A percentile compares a stretch with the other conserved stretches of the same genome.
Conservation (phyloP, 2,797 vertebrate species). For the Jordanella pulchra region DNA sequence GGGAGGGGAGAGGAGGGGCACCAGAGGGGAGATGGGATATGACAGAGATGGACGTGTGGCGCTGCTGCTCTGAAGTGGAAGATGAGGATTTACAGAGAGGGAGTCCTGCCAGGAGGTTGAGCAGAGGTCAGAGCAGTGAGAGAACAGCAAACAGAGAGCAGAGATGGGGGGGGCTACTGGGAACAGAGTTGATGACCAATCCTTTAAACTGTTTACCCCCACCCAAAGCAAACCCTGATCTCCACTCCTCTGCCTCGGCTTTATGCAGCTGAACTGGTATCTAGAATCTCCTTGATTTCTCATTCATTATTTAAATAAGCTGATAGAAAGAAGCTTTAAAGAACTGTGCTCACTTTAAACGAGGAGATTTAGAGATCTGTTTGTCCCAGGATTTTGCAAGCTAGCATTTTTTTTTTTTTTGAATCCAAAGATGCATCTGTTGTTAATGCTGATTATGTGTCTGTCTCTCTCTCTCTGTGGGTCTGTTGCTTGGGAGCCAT, state of each 20-base stretch:
- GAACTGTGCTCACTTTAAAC: background rate
- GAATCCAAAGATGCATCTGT: slow-evolving; percentile 2
- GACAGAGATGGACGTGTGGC: slow-evolving; percentile 61
- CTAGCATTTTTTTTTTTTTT: background rate
- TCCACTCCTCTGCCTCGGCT: background rate
- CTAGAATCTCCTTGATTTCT: slow-evolving; percentile 7
- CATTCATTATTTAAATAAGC: background rate
- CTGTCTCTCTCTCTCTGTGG: background rate
- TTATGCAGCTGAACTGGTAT: slow-evolving; percentile 7
- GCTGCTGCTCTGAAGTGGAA: slow-evolving; percentile 34
- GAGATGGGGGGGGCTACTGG: slow-evolving; percentile 18
- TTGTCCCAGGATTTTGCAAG: background rate
- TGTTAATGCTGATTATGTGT: background rate
- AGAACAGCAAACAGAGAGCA: slow-evolving; percentile 47
- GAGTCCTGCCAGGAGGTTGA: slow-evolving; percentile 48
- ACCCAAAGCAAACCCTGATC: slow-evolving; percentile 14
- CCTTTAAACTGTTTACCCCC: slow-evolving; percentile 34
- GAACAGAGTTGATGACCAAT: slow-evolving; percentile 14
- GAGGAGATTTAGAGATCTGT: background rate
- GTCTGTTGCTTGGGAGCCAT: slow-evolving; percentile 7
- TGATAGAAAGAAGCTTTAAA: background rate
- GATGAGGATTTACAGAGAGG: slow-evolving; percentile 47
- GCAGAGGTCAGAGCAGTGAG: slow-evolving; percentile 53
- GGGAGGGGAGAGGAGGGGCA: slow-evolving; percentile 38
- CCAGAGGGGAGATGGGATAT: slow-evolving; percentile 49